Conservation (phyloP, 2,888 invertebrate species). For the Plagodis pulveraria region DNA sequence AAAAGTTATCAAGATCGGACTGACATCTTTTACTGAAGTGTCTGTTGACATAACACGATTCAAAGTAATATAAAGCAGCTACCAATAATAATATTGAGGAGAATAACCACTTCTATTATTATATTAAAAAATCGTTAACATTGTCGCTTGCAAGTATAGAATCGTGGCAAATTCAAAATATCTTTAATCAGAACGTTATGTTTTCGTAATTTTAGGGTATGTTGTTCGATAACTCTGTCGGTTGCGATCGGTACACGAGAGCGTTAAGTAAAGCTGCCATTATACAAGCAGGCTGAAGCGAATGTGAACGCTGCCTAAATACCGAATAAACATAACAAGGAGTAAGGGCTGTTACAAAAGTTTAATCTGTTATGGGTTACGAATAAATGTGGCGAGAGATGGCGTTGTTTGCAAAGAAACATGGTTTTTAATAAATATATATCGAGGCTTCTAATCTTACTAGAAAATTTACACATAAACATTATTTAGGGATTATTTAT, state of each 20-base stretch:
- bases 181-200: no score
- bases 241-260: constrained; percentile 50
- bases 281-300: constrained; percentile 39
- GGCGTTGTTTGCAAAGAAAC: no score
- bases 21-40: constrained; percentile 13
- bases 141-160: no score
- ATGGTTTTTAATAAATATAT: no score
- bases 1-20: constrained; percentile 27
- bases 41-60: constrained; percentile 16
- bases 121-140: no score
- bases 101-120: no score
- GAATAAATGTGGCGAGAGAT: neutral
- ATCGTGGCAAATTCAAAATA: no score
- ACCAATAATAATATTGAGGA: no score
- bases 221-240: constrained; percentile 54
- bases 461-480: no score
- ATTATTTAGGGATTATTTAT: no score
- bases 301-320: constrained; percentile 59
- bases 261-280: constrained; percentile 49
- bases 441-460: no score
- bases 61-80: neutral
- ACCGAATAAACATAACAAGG: constrained; percentile 5
- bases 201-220: constrained; percentile 4
- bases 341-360: constrained; percentile 3
- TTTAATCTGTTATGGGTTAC: neutral